phyloP scores from a whole-genome alignment of 2,113 vertebrate genomes.

The Cyprinodon tularosa region DNA sequence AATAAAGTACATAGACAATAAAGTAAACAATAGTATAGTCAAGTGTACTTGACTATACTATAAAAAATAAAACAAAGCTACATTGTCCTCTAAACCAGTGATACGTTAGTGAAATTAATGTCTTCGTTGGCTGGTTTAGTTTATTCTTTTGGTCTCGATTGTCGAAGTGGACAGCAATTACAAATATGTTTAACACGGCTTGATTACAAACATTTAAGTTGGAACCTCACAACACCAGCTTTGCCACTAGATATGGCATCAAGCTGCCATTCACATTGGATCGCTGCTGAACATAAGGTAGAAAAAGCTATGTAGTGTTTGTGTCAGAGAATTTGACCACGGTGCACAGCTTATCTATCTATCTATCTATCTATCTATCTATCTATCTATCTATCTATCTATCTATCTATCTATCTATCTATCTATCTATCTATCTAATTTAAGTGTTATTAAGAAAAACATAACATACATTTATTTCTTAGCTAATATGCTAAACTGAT shows the following conservation, averaged over 20 bases:
- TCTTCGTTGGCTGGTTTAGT: slow-evolving; percentile 44
- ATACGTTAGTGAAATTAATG: slow-evolving; percentile 9
- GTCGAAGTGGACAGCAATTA: not conserved
- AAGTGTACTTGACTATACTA: too few species aligned
- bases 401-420: too few species aligned
- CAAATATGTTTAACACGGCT: slow-evolving; percentile 3
- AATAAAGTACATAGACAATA: too few species aligned
- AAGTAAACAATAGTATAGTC: too few species aligned
- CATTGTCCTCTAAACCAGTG: slow-evolving; percentile 2
- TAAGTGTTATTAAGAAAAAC: too few species aligned
- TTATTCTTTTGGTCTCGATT: slow-evolving; percentile 54
- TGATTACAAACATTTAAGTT: not conserved
- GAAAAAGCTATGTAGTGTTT: slow-evolving; percentile 4
- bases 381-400: too few species aligned
- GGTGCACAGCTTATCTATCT: slow-evolving; percentile 26
- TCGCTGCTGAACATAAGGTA: slow-evolving; percentile 7
- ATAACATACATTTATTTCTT: too few species aligned
- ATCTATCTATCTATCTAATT: too few species aligned
- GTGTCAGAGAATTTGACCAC: slow-evolving; percentile 29
- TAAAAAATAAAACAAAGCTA: not conserved
- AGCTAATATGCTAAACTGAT: too few species aligned
- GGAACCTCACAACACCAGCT: slow-evolving; percentile 3
- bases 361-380: not conserved
- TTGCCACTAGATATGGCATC: not conserved
- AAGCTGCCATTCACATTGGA: slow-evolving; percentile 43